Conservation (phyloP, 2,797 vertebrate species). For the Orientallactaga sibirica region DNA sequence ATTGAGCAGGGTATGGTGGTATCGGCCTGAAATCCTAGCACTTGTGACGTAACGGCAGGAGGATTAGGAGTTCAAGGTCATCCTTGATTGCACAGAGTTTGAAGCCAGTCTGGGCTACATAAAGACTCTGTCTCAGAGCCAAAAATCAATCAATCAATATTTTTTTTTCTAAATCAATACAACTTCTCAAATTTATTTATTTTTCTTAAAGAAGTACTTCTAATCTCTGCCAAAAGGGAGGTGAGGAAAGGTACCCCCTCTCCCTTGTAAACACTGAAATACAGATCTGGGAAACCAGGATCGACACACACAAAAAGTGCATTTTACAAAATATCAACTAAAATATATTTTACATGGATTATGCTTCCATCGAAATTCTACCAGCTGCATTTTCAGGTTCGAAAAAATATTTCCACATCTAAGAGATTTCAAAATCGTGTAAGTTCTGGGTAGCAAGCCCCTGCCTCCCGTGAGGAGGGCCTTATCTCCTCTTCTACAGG, state of each 20-base stretch:
- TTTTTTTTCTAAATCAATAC: constrained; percentile 92
- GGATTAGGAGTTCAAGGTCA: neutral
- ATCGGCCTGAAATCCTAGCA: neutral
- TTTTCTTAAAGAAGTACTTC: constrained; percentile 91
- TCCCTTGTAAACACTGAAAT: constrained; percentile 93
- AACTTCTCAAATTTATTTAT: constrained; percentile 90
- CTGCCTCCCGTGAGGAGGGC: constrained; percentile 27
- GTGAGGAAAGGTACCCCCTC: constrained; percentile 89
- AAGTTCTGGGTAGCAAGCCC: constrained; percentile 81
- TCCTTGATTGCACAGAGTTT: neutral
- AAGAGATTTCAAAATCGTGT: constrained; percentile 91
- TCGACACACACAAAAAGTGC: constrained; percentile 92
- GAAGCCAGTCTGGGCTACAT: neutral
- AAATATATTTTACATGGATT: constrained; percentile 93
- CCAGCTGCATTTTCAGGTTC: constrained; percentile 90
- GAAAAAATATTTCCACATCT: constrained; percentile 92
- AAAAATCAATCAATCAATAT: neutral
- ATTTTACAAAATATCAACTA: constrained; percentile 93
- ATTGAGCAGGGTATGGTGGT: neutral
- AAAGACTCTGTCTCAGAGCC: neutral
- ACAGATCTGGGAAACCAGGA: constrained; percentile 91
- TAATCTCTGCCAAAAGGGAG: constrained; percentile 91
- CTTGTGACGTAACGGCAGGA: neutral
- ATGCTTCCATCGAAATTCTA: constrained; percentile 91
- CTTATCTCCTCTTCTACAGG: constrained; percentile 54